phyloP scores from a whole-genome alignment of 2,113 vertebrate species.

The Prietella phreatophila region DNA sequence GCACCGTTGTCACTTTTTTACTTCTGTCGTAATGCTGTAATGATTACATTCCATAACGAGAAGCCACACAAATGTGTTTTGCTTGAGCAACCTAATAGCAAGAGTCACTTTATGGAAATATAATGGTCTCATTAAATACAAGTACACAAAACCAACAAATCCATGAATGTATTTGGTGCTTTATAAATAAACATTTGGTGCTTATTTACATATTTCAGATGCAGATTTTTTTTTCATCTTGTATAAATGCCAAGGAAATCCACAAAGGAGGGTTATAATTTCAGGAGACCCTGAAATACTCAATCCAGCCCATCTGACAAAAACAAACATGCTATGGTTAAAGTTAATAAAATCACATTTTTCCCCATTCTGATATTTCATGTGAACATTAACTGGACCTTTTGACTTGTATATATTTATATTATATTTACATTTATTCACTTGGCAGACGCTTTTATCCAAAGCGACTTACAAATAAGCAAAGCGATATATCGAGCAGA shows the following conservation, averaged over 20 bases:
- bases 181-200: slow-evolving; percentile 11
- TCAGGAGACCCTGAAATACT: neutral
- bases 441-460: no score
- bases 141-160: slow-evolving; percentile 1
- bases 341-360: neutral
- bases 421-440: no score
- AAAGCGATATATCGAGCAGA: no score
- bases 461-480: no score
- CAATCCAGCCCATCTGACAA: neutral
- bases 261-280: neutral
- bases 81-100: slow-evolving; percentile 11
- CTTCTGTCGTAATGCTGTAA: neutral
- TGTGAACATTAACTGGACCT: neutral
- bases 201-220: slow-evolving; percentile 4
- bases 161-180: slow-evolving; percentile 2
- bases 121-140: slow-evolving; percentile 8
- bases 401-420: no score
- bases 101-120: slow-evolving; percentile 20
- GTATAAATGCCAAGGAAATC: neutral
- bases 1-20: neutral
- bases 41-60: slow-evolving; percentile 12
- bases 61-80: slow-evolving; percentile 15
- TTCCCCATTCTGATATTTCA: neutral
- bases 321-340: neutral
- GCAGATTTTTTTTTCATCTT: neutral